These are phyloP conservation scores for Boleophthalmus pectinirostris DNA, from an alignment of 2,113 vertebrate genomes.

Conservation along the genomic window DNA sequence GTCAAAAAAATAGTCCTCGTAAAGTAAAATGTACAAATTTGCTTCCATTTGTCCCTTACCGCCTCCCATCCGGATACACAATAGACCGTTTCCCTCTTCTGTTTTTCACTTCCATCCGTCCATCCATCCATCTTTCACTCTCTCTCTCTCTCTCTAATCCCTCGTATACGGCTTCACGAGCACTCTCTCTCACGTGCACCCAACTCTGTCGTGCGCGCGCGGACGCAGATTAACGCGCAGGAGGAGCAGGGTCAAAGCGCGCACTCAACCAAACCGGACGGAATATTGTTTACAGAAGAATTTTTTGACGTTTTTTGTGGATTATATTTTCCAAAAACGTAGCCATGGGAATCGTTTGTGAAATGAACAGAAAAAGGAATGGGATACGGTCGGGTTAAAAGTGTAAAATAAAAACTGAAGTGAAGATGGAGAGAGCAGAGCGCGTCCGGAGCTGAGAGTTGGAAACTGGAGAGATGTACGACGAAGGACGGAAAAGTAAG, in stretches of 20 bases:
- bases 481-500: constrained; percentile 3
- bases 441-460: background rate
- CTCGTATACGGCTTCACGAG: background rate
- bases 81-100: background rate
- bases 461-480: background rate
- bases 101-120: background rate
- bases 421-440: constrained; percentile 4
- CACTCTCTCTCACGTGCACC: background rate
- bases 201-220: background rate
- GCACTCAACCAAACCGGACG: background rate
- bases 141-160: background rate
- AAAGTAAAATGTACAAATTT: background rate
- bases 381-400: background rate
- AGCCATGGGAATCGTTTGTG: background rate
- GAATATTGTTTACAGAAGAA: background rate
- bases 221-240: background rate
- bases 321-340: background rate
- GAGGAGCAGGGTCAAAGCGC: background rate
- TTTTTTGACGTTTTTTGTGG: background rate
- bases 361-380: background rate
- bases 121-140: background rate
- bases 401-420: constrained; percentile 3
- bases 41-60: background rate
- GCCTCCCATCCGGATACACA: background rate
- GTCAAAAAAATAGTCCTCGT: background rate